A percentile compares a stretch with the other conserved stretches of the same genome.
Evolutionary conservation across 1,140 invertebrate species (phyloP).

Genomic region (Argopecten irradians): DNA sequence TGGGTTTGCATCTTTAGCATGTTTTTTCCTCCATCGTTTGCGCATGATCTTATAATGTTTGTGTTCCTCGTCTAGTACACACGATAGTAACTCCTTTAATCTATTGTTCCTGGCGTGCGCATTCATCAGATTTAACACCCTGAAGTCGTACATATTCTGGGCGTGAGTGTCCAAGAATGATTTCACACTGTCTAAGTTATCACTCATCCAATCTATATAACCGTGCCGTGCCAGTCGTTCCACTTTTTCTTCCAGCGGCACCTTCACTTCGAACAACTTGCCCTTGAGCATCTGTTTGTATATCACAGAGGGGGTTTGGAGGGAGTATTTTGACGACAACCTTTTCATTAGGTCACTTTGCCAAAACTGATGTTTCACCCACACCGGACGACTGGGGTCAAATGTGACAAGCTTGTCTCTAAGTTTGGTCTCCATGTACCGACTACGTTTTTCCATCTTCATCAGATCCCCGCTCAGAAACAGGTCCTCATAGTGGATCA

Average conservation of each 20-base stretch:
- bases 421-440: background rate
- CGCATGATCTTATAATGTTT: conserved; percentile 9
- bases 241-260: background rate
- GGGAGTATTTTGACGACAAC: background rate
- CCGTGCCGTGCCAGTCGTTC: background rate
- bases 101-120: background rate
- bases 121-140: background rate
- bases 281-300: background rate
- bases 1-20: background rate
- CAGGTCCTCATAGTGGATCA: background rate
- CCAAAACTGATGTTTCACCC: background rate
- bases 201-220: background rate
- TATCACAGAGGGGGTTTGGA: background rate
- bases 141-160: background rate
- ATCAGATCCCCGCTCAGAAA: background rate
- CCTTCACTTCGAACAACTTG: background rate
- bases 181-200: background rate
- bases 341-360: background rate
- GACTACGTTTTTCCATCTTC: background rate
- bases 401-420: background rate
- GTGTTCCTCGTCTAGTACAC: background rate
- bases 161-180: background rate
- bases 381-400: background rate
- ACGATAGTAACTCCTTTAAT: background rate
- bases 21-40: background rate